These are phyloP conservation scores for Cheirogaleus major DNA, from an alignment of 2,797 vertebrate genomes.

Conservation along the genomic window DNA sequence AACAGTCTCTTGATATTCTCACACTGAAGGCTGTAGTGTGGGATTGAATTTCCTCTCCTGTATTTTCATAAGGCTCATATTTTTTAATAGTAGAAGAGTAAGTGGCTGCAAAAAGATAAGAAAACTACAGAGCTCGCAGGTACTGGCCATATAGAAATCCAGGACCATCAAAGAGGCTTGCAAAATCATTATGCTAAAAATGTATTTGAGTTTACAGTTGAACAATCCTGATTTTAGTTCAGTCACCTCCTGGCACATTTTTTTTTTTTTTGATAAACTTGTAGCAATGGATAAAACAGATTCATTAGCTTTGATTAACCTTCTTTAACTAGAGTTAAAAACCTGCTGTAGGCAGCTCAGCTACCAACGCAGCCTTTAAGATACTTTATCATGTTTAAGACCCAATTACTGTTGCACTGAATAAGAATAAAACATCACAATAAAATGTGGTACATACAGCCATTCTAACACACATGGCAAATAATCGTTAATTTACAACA, in stretches of 20 bases:
- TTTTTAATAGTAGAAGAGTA: constrained; percentile 48
- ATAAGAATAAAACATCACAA: constrained; percentile 88
- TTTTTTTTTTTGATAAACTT: constrained; percentile 78
- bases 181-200: constrained; percentile 76
- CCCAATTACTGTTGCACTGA: constrained; percentile 88
- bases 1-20: constrained; percentile 63
- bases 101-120: background rate
- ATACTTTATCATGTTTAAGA: constrained; percentile 90
- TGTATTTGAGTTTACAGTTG: constrained; percentile 67
- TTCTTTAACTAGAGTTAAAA: constrained; percentile 89
- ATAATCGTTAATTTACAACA: constrained; percentile 88
- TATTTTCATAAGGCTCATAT: constrained; percentile 46
- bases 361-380: constrained; percentile 82
- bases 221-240: constrained; percentile 78
- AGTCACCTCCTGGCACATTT: constrained; percentile 78
- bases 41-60: background rate
- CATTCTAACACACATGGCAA: constrained; percentile 83
- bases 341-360: constrained; percentile 83
- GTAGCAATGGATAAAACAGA: constrained; percentile 86
- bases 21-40: background rate
- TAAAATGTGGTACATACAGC: constrained; percentile 84
- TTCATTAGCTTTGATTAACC: constrained; percentile 91
- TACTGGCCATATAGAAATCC: background rate
- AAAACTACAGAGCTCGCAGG: constrained; percentile 61
- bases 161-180: constrained; percentile 44